phyloP scores from a whole-genome alignment of 2,113 vertebrate genomes.

The Chroicocephalus ridibundus region DNA sequence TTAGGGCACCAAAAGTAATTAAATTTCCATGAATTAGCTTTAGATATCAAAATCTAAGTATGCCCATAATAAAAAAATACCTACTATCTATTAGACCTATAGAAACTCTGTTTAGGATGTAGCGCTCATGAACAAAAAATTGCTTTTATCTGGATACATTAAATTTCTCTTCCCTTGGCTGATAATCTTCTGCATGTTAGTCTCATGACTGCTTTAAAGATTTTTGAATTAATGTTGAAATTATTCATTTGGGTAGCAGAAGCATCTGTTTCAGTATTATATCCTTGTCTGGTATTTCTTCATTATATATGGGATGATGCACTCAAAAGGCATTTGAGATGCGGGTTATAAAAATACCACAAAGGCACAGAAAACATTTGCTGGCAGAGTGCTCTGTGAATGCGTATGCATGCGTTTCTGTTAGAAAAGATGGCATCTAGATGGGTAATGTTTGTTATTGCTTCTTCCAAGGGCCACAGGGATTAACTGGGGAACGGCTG shows the following conservation, averaged over 20 bases:
- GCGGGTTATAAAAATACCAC: background rate
- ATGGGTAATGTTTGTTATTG: fast-evolving
- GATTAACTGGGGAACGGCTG: background rate
- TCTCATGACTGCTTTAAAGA: conserved; percentile 27
- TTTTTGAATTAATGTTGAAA: conserved; percentile 48
- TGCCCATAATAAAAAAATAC: background rate
- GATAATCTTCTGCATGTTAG: background rate
- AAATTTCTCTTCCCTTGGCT: background rate
- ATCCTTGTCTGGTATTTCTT: conserved; percentile 3
- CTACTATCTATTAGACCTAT: fast-evolving
- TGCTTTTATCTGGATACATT: background rate
- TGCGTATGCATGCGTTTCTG: fast-evolving
- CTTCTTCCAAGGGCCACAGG: background rate
- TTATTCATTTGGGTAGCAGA: conserved; percentile 25
- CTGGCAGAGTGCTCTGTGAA: background rate
- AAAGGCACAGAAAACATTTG: background rate
- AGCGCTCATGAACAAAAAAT: background rate
- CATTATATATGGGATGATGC: background rate
- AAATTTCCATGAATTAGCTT: background rate
- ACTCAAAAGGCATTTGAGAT: background rate
- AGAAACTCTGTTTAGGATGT: background rate
- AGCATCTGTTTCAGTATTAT: conserved; percentile 27
- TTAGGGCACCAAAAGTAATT: background rate
- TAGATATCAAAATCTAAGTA: background rate
- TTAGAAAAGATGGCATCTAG: background rate